phyloP scores from a whole-genome alignment of 2,888 invertebrate species.

The Heteromyza rotundicornis region DNA sequence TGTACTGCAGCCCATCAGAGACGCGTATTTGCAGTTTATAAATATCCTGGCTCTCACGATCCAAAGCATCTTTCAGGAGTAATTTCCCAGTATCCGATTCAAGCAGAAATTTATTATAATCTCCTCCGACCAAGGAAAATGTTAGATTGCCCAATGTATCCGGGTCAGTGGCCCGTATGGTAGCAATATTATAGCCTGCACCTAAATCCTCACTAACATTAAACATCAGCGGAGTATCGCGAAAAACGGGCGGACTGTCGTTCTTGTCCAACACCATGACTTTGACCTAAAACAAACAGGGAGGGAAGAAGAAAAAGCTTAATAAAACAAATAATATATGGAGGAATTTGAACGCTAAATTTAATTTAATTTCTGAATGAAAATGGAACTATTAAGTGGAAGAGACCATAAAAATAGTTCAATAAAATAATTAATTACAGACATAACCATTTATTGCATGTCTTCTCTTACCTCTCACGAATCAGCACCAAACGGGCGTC shows the following conservation, averaged over 20 bases:
- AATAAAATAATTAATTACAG: conserved; percentile 28
- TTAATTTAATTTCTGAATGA: too few species aligned
- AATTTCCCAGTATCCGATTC: conserved; percentile 76
- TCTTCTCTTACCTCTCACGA: conserved; percentile 11
- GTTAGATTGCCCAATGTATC: conserved; percentile 81
- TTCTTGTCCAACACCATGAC: conserved; percentile 89
- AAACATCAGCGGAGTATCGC: conserved; percentile 74
- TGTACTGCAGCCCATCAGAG: conserved; percentile 86
- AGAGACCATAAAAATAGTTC: conserved; percentile 11
- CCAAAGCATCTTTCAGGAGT: conserved; percentile 78
- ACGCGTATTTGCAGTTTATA: conserved; percentile 84
- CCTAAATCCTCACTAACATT: conserved; percentile 85
- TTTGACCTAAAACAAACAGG: conserved; percentile 72
- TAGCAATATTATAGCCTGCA: conserved; percentile 79
- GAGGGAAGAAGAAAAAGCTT: conserved; percentile 24
- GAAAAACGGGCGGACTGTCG: conserved; percentile 92
- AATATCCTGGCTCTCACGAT: conserved; percentile 79
- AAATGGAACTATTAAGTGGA: background rate
- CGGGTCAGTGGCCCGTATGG: conserved; percentile 81
- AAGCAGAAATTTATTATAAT: conserved; percentile 73
- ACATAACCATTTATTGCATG: conserved; percentile 28
- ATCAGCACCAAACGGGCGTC: conserved; percentile 6
- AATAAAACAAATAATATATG: background rate
- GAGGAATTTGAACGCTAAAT: too few species aligned
- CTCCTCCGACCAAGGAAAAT: conserved; percentile 74